A percentile compares a stretch with the other conserved stretches of the same genome.
These are phyloP conservation scores for Ypsolopha sequella DNA, from an alignment of 2,888 invertebrate species.

Conservation along the genomic window DNA sequence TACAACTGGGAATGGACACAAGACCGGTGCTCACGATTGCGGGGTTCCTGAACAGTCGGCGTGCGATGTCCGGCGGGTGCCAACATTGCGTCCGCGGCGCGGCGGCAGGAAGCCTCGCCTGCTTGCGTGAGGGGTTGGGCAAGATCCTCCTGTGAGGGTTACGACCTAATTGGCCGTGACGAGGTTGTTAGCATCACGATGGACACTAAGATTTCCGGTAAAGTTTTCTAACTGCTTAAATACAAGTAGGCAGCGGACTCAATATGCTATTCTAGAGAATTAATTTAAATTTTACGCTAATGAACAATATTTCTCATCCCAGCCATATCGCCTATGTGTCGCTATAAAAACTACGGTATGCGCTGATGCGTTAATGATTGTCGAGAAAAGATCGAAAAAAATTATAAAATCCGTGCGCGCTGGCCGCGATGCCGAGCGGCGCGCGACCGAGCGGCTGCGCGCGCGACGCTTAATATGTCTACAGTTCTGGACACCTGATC, in stretches of 20 bases:
- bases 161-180: not conserved
- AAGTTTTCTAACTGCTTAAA: too few relatives aligned
- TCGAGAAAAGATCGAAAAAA: constrained; percentile 11
- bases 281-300: too few relatives aligned
- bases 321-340: constrained; percentile 8
- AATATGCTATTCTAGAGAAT: too few relatives aligned
- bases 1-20: constrained; percentile 15
- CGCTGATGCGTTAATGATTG: constrained; percentile 38
- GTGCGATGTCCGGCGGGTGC: constrained; percentile 16
- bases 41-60: constrained; percentile 32
- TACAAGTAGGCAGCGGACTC: too few relatives aligned
- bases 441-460: constrained; percentile 31
- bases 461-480: too few relatives aligned
- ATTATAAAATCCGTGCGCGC: constrained; percentile 14
- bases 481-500: too few relatives aligned
- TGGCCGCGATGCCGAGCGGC: constrained; percentile 49
- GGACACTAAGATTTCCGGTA: too few relatives aligned
- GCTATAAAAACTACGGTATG: constrained; percentile 29
- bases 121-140: constrained; percentile 13
- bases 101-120: constrained; percentile 25
- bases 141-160: not conserved
- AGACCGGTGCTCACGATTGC: constrained; percentile 31
- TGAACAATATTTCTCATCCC: not conserved
- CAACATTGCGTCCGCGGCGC: constrained; percentile 1
- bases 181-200: not conserved